Conservation (phyloP, 2,888 invertebrate species). For the Pseudeuparius sepicola region DNA sequence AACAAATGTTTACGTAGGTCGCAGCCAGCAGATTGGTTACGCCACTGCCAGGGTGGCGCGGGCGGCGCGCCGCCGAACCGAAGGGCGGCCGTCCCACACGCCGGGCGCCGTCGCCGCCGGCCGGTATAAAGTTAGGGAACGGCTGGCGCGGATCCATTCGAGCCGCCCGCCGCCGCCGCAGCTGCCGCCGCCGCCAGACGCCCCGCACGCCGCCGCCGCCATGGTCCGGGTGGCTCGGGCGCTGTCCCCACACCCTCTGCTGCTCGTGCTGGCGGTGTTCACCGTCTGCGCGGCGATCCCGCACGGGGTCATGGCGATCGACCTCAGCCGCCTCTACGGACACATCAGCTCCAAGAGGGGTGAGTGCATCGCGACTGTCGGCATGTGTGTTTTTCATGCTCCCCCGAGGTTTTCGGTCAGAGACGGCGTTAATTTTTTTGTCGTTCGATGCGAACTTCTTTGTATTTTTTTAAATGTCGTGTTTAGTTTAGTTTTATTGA, state of each 20-base stretch:
- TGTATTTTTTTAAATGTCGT: too few species aligned
- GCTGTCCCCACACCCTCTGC: slow-evolving; percentile 35
- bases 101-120: slow-evolving; percentile 11
- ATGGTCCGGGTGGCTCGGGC: slow-evolving; percentile 37
- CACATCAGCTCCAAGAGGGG: slow-evolving; percentile 63
- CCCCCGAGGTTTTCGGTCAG: too few species aligned
- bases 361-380: too few species aligned
- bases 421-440: too few species aligned
- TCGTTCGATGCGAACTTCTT: too few species aligned
- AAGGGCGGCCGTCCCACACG: slow-evolving; percentile 10
- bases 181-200: too few species aligned
- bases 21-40: too few species aligned
- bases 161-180: slow-evolving; percentile 31
- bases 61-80: slow-evolving; percentile 19
- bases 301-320: slow-evolving; percentile 58
- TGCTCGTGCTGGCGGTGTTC: slow-evolving; percentile 44
- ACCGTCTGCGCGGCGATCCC: slow-evolving; percentile 57
- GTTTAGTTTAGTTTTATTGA: too few species aligned
- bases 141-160: slow-evolving; percentile 31
- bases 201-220: slow-evolving; percentile 33
- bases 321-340: slow-evolving; percentile 72
- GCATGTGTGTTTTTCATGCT: too few species aligned
- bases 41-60: slow-evolving; percentile 12
- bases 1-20: too few species aligned
- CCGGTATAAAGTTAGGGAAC: slow-evolving; percentile 28